Conservation (phyloP, 35 echinoderm and acorn worm genomes). For the Apostichopus californicus region DNA sequence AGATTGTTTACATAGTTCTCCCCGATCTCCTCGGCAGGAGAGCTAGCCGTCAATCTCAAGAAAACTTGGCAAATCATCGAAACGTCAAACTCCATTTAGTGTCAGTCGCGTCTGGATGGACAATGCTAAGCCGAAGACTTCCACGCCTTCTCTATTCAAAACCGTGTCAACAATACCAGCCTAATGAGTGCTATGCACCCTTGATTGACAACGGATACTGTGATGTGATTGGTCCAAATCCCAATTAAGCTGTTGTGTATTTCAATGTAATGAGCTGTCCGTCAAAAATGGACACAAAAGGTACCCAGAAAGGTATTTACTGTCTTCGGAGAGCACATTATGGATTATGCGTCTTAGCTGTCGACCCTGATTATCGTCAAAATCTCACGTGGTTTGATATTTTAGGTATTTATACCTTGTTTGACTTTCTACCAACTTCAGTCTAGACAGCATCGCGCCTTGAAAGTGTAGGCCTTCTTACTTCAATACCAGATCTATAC, state of each 20-base stretch:
- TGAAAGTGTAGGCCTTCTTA: too few species aligned
- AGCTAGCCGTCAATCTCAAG: background rate
- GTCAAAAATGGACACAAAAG: constrained; percentile 22
- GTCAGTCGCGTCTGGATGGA: background rate
- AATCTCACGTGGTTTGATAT: background rate
- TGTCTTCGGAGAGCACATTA: background rate
- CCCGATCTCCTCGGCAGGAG: background rate
- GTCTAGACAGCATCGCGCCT: background rate
- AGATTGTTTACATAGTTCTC: constrained; percentile 30
- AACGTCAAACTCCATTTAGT: constrained; percentile 5
- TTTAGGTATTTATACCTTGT: background rate
- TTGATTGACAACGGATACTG: constrained; percentile 11
- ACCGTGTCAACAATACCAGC: constrained; percentile 42
- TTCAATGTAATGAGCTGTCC: constrained; percentile 23
- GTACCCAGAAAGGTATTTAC: constrained; percentile 23
- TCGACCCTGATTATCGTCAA: background rate
- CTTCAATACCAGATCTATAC: too few species aligned
- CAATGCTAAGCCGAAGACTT: constrained; percentile 26
- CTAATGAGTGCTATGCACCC: background rate
- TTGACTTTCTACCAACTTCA: background rate
- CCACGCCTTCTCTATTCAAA: constrained; percentile 56
- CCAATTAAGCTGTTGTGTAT: constrained; percentile 5
- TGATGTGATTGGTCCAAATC: constrained; percentile 20
- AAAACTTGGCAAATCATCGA: constrained; percentile 11
- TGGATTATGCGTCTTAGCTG: constrained; percentile 11